phyloP scores from a whole-genome alignment of 37 sponge, comb jelly and placozoan genomes.

The Beroe forskalii region DNA sequence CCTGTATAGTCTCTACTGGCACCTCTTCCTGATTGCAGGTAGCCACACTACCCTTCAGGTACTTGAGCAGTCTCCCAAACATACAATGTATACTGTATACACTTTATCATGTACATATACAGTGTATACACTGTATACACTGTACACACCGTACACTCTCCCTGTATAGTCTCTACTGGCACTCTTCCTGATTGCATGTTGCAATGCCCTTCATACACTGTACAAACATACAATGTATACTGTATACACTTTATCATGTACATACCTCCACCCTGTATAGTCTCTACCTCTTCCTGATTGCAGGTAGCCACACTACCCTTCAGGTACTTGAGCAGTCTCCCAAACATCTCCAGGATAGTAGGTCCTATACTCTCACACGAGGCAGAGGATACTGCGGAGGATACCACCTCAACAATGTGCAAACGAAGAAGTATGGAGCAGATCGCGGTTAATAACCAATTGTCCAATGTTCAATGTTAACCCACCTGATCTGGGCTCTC shows the following conservation, averaged over 20 bases:
- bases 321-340: slow-evolving; percentile 24
- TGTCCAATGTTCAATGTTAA: too few relatives aligned
- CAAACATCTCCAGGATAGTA: slow-evolving; percentile 44
- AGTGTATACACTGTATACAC: too few relatives aligned
- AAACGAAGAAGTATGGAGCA: too few relatives aligned
- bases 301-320: slow-evolving; percentile 51
- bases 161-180: not conserved
- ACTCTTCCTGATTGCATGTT: slow-evolving; percentile 35
- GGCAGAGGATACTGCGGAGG: not conserved
- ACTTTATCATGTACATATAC: too few relatives aligned
- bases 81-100: too few relatives aligned
- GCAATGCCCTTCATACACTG: slow-evolving; percentile 16
- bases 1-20: not conserved
- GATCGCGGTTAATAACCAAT: too few relatives aligned
- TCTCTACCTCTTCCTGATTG: not conserved
- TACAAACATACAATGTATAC: too few relatives aligned
- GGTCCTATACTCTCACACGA: slow-evolving; percentile 17
- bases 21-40: slow-evolving; percentile 34
- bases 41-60: slow-evolving; percentile 43
- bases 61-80: slow-evolving; percentile 31
- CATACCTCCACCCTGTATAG: not conserved
- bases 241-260: too few relatives aligned
- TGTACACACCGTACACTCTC: too few relatives aligned
- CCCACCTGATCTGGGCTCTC: too few relatives aligned
- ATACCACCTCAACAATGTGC: slow-evolving; percentile 57